Evolutionary conservation across 2,888 invertebrate genomes (phyloP), one percentile per base, ranked within the genome.

Genomic region (Drosophila yooni): DNA sequence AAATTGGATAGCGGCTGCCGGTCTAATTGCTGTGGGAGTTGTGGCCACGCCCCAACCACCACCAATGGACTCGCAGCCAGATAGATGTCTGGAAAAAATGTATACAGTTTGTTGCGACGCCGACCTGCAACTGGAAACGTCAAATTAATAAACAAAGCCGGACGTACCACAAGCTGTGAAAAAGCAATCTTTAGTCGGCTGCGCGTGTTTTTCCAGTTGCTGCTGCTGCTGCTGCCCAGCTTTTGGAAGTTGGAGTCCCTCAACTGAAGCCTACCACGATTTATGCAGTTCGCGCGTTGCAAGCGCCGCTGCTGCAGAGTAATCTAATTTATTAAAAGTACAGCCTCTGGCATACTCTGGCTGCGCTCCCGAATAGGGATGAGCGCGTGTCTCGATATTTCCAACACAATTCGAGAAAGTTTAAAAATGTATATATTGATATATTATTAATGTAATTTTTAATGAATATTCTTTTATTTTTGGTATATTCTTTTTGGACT

Each of bases 261-360:
- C 74, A 56, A 48, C 56, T 43, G 29, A 27, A 33, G 34, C 48
- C 56, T 25, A 4, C 50, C 27, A 74, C 84, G 85, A 85, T 85
- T 88, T 85, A 88, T 87, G 86, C 86, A 82, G 83, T 83, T 85
- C 82, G 80, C 83, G 83, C 82, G 70, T 71, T 76, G 73, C 69
- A 82, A 88, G 86, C 86, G 82, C 70, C 77, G 58, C 65, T 60
- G 40, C 53, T 33, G 31, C 70, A 68, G 71, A 82, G 82, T 87
- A 87, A 87, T 87, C 86, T 87, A 87, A 87, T 87, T 86, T 87
- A 88, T 87, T 87, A 87, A 87, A 88, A 88, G 86, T 82, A 81
- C 85, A 88, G 85, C 88, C 88, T 73, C 85, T 57, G 70, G 58
- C 51, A n/a, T 18, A 27, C 36, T 38, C 13, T 27, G 40, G n/a